These are phyloP conservation scores for Euphonia xanthogaster DNA, from an alignment of 2,797 vertebrate genomes.

Conservation along the genomic window DNA sequence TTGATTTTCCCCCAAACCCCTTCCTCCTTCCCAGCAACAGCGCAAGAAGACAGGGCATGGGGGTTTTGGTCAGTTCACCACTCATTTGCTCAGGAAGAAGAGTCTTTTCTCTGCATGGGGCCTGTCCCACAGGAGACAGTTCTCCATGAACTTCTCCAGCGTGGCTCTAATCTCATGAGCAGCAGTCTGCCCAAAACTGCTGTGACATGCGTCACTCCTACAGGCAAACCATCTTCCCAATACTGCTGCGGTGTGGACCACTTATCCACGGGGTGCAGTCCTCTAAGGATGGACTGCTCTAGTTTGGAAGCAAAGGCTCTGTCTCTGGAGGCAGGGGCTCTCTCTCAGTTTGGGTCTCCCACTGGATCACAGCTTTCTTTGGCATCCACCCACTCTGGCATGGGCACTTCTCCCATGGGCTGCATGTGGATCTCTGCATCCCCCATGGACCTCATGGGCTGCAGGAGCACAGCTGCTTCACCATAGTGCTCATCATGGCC, in stretches of 20 bases:
- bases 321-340: background rate
- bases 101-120: background rate
- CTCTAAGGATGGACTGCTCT: background rate
- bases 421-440: background rate
- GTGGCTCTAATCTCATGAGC: background rate
- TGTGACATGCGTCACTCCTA: fast-evolving
- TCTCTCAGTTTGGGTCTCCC: background rate
- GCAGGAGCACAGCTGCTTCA: background rate
- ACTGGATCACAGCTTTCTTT: background rate
- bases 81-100: background rate
- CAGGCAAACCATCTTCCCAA: background rate
- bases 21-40: background rate
- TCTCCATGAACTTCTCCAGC: background rate
- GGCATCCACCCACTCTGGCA: background rate
- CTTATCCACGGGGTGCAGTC: background rate
- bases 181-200: background rate
- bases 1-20: background rate
- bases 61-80: background rate
- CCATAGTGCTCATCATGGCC: background rate
- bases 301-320: background rate
- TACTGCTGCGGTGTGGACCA: background rate
- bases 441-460: background rate
- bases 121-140: background rate
- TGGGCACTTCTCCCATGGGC: background rate
- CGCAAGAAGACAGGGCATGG: background rate